phyloP scores from a whole-genome alignment of 2,888 invertebrate species.

The Chloromyia formosa region DNA sequence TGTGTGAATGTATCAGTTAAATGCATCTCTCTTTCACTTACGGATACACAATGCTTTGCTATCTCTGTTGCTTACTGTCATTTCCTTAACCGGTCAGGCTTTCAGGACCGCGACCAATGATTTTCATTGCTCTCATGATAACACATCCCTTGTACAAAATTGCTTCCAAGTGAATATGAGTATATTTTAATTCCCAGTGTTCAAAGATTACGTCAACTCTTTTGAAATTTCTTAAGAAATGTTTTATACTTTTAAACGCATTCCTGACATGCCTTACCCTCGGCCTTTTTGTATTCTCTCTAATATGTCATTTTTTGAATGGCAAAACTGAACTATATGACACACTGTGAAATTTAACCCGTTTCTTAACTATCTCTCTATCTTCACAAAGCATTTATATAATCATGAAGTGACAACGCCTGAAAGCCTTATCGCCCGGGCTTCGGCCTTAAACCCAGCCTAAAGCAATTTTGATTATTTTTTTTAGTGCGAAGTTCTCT shows the following conservation, averaged over 20 bases:
- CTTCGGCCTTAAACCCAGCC: slow-evolving; percentile 21
- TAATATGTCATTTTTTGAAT: not conserved
- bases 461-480: not conserved
- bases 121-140: no score
- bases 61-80: no score
- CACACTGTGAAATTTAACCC: slow-evolving; percentile 27
- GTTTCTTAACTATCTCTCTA: slow-evolving; percentile 22
- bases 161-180: no score
- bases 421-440: not conserved
- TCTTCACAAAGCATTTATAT: slow-evolving; percentile 4
- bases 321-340: not conserved
- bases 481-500: slow-evolving; percentile 22
- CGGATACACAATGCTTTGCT: no score
- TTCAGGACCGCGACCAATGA: no score
- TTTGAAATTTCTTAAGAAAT: not conserved
- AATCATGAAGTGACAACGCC: not conserved
- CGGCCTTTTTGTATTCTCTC: not conserved
- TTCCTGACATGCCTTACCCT: not conserved
- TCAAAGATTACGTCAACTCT: not conserved
- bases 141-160: no score
- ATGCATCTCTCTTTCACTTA: no score
- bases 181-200: no score
- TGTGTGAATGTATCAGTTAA: no score
- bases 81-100: no score
- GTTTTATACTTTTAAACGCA: not conserved